These are phyloP conservation scores for Oophaga pumilio DNA, from an alignment of 2,113 vertebrate species.

Conservation along the genomic window DNA sequence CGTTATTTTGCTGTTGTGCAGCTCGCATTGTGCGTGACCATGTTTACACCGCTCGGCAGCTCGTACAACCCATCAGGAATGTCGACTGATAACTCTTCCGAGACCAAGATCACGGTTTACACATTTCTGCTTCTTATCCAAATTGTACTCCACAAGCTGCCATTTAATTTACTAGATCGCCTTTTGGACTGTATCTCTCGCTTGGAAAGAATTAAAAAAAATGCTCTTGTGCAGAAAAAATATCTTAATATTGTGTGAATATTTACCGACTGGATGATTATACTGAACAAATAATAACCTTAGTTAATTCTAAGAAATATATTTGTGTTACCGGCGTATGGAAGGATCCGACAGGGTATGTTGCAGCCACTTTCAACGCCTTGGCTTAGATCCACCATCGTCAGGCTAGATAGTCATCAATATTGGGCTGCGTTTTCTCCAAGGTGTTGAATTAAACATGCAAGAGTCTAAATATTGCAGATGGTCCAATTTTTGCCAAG, in stretches of 20 bases:
- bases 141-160: conserved; percentile 50
- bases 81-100: background rate
- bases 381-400: conserved; percentile 48
- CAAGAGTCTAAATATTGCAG: conserved; percentile 59
- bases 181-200: conserved; percentile 20
- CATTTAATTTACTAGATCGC: conserved; percentile 44
- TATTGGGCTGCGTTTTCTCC: conserved; percentile 57
- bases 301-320: conserved; percentile 57
- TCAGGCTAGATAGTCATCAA: conserved; percentile 57
- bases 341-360: conserved; percentile 44
- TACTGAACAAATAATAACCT: conserved; percentile 46
- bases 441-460: conserved; percentile 59
- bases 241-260: conserved; percentile 10
- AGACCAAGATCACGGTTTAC: conserved; percentile 20
- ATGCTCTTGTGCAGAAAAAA: background rate
- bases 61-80: background rate
- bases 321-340: conserved; percentile 49
- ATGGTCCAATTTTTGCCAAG: conserved; percentile 59
- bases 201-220: background rate
- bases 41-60: background rate
- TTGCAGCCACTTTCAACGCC: conserved; percentile 21
- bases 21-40: background rate
- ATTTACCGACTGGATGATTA: conserved; percentile 40
- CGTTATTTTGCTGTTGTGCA: background rate
- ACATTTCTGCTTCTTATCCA: conserved; percentile 27